Evolutionary conservation across 2,113 vertebrate genomes (phyloP).

Genomic region (Vicugna pacos): DNA sequence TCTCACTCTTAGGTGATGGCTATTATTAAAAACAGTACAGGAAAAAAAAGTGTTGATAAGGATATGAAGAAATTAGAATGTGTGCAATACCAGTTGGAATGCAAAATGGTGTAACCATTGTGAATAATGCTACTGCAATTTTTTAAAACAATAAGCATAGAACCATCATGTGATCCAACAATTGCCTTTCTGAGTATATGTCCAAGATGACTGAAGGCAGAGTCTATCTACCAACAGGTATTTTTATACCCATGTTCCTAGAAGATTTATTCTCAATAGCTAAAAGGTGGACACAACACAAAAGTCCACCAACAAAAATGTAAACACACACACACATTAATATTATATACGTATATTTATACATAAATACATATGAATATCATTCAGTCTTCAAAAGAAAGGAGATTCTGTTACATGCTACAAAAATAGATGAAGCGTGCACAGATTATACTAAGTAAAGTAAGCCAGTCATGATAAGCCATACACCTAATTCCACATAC

Average conservation of each 20-base stretch:
- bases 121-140: neutral
- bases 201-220: neutral
- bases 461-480: too few relatives aligned
- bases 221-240: neutral
- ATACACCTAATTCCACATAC: too few relatives aligned
- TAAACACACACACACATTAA: neutral
- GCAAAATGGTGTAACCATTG: neutral
- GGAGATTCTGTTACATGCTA: neutral
- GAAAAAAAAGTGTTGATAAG: too few relatives aligned
- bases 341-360: neutral
- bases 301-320: neutral
- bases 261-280: neutral
- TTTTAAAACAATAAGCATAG: neutral
- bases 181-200: neutral
- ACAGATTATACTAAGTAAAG: too few relatives aligned
- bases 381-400: neutral
- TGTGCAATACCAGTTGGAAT: neutral
- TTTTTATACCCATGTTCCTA: neutral
- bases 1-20: neutral
- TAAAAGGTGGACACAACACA: neutral
- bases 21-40: neutral
- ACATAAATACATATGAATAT: neutral
- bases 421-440: too few relatives aligned
- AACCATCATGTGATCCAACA: neutral
- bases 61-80: neutral